Conservation (phyloP, 2,888 invertebrate species). For the Drosophila formosana region DNA sequence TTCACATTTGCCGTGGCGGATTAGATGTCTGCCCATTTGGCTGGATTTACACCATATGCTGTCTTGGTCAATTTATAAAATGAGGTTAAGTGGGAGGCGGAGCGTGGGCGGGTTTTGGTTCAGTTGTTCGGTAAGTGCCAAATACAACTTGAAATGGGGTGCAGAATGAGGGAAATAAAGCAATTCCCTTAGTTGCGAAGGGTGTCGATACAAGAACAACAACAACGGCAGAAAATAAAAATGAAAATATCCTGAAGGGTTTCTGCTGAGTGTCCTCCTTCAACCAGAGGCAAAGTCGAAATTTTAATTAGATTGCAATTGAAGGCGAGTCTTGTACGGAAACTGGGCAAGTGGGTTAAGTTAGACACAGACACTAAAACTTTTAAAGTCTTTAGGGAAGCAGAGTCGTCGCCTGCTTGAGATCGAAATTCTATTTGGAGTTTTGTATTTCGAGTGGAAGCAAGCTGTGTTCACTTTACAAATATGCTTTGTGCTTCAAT, state of each 20-base stretch:
- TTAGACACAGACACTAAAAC: constrained; percentile 14
- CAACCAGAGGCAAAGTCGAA: constrained; percentile 41
- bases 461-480: constrained; percentile 32
- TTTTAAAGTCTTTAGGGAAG: constrained; percentile 29
- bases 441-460: constrained; percentile 36
- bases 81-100: constrained; percentile 61
- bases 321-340: constrained; percentile 19
- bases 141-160: constrained; percentile 37
- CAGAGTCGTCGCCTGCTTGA: constrained; percentile 4
- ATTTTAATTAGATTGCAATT: constrained; percentile 72
- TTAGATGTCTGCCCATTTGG: constrained; percentile 68
- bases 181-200: constrained; percentile 30
- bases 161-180: constrained; percentile 15
- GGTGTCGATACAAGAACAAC: constrained; percentile 33
- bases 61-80: constrained; percentile 72
- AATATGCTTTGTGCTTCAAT: constrained; percentile 34
- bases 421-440: constrained; percentile 21
- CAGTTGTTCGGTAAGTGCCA: constrained; percentile 41
- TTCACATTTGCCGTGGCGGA: constrained; percentile 65
- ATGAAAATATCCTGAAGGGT: constrained; percentile 33
- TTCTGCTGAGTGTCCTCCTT: constrained; percentile 30
- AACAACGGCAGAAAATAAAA: neutral
- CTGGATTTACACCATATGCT: constrained; percentile 77
- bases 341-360: constrained; percentile 36
- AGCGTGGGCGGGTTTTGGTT: neutral